Evolutionary conservation across 2,888 invertebrate genomes (phyloP).

Genomic region (Sarcophaga rosellei): DNA sequence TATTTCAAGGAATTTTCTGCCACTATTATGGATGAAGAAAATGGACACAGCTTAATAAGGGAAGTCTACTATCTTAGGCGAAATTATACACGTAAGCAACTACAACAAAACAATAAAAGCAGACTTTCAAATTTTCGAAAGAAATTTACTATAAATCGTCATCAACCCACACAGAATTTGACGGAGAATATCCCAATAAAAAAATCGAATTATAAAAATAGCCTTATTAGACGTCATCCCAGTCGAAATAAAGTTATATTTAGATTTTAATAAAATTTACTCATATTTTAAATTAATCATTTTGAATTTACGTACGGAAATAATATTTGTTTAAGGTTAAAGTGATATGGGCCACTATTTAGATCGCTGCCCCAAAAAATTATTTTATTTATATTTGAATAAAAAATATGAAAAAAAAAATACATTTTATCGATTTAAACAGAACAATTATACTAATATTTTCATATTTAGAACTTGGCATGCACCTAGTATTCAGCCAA

Average conservation of each 20-base stretch:
- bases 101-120: not conserved
- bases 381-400: too few relatives aligned
- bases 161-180: not conserved
- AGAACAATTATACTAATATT: too few relatives aligned
- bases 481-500: too few relatives aligned
- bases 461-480: too few relatives aligned
- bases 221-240: slow-evolving; percentile 43
- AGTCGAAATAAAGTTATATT: slow-evolving; percentile 58
- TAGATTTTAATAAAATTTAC: slow-evolving; percentile 25
- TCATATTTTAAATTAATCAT: not conserved
- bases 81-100: slow-evolving; percentile 66
- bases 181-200: not conserved
- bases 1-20: slow-evolving; percentile 79
- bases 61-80: slow-evolving; percentile 75
- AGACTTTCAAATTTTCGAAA: slow-evolving; percentile 52
- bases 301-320: not conserved
- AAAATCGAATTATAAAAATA: slow-evolving; percentile 49
- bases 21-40: slow-evolving; percentile 75
- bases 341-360: too few relatives aligned
- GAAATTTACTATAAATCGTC: slow-evolving; percentile 42
- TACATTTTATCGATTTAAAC: too few relatives aligned
- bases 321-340: too few relatives aligned
- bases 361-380: too few relatives aligned
- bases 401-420: too few relatives aligned
- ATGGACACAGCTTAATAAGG: slow-evolving; percentile 74